Base-by-base conservation (phyloP, 2,888 invertebrate species). In the Nomada flava region DNA sequence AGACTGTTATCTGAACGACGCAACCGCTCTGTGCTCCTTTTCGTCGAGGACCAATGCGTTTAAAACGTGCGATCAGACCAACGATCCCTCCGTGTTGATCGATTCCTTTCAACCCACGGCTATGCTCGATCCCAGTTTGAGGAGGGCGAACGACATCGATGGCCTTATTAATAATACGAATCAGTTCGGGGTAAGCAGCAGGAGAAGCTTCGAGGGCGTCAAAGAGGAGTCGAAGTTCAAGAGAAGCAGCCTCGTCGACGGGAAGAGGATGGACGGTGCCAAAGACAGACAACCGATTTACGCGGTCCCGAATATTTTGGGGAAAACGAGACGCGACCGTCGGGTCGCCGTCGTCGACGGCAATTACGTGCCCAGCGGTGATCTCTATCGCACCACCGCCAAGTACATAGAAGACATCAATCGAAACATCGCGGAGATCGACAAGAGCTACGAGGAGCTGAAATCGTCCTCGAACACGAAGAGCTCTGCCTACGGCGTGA, bases 381-480 rank as follows among this genome's bases (percentile, higher is more conserved):
- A 92, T 87, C 88, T 92, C 3, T 92, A 92, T 57, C 88, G 91
- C 10, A 92, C 91, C 55, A 92, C 92, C 2, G 91, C 90, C 0
- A 89, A 89, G 67, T 93, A 93, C 82, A 93, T 93, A 79, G 93
- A 93, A 67, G 93, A 93, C 65, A 91, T 93, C 15, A 93, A 93
- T 72, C 86, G 88, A 11, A 93, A 93, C 77, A 90, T 93, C 15
- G 93, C 93, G 0, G 92, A 93, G 76, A 92, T 93, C 68, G 92
- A 93, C 60, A 91, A 92, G 68, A 93, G 91, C 36, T 92, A 91
- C 84, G 92, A 91, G 70, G 91, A 91, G 60, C 77, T 92, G 13
- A 84, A 90, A 18, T 86, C 88, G 42, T 84, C 88, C 1, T 76
- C 83, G 15, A 88, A 86, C 20, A 81, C 84, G 20, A 90, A 88